Conservation (phyloP, 2,113 vertebrate genomes). For the Orientallactaga bullata region DNA sequence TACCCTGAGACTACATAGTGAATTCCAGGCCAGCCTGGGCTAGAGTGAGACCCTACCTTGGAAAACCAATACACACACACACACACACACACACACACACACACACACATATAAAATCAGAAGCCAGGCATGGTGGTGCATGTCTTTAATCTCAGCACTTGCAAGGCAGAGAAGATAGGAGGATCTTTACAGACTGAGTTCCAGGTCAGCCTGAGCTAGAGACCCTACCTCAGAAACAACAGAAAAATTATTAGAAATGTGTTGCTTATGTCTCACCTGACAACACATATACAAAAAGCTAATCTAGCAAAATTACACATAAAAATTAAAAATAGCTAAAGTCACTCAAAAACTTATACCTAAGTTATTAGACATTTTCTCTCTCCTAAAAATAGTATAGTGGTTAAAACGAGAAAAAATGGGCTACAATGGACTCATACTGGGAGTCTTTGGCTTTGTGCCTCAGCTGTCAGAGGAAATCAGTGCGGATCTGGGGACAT, state of each 20-base stretch:
- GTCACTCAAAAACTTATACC: slow-evolving; percentile 11
- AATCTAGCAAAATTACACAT: slow-evolving; percentile 14
- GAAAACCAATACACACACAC: no score
- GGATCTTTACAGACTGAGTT: no score
- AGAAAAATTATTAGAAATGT: not conserved
- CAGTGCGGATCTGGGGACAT: not conserved
- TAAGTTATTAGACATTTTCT: slow-evolving; percentile 16
- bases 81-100: no score
- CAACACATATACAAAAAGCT: not conserved
- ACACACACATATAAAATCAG: no score
- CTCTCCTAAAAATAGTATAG: slow-evolving; percentile 50
- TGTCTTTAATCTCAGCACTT: no score
- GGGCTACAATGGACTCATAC: not conserved
- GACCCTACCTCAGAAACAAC: no score
- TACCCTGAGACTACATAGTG: no score
- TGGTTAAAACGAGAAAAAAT: not conserved
- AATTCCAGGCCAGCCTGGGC: no score
- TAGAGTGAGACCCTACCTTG: no score
- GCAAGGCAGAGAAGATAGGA: no score
- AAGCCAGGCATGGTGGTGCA: no score
- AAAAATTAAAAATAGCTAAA: slow-evolving; percentile 28
- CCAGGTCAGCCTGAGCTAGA: no score
- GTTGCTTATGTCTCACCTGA: not conserved
- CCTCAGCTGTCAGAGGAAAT: slow-evolving; percentile 49
- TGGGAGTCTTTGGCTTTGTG: not conserved